Conservation (phyloP, 1,140 invertebrate species). For the Plectrocnemia conspersa region DNA sequence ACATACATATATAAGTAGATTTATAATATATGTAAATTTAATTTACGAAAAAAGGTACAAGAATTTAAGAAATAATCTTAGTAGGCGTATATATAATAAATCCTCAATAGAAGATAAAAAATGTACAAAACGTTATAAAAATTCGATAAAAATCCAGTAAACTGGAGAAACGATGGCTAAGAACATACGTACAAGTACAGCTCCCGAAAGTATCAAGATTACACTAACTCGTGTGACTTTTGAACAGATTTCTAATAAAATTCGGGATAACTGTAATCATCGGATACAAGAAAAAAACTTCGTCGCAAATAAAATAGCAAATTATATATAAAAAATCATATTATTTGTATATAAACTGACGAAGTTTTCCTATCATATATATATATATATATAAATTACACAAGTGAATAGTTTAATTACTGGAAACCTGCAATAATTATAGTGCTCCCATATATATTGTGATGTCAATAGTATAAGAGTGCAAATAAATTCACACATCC, state of each 20-base stretch:
- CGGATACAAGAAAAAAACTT: no score
- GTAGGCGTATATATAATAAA: constrained; percentile 25
- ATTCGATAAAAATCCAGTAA: constrained; percentile 33
- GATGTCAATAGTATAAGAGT: constrained; percentile 20
- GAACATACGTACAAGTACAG: no score
- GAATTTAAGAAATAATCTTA: constrained; percentile 29
- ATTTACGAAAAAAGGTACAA: constrained; percentile 30
- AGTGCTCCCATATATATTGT: constrained; percentile 25
- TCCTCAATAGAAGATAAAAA: constrained; percentile 35
- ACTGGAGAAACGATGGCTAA: constrained; percentile 34
- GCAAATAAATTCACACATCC: constrained; percentile 31
- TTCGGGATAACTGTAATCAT: no score
- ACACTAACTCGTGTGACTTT: no score
- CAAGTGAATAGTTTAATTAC: constrained; percentile 24
- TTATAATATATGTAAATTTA: no score
- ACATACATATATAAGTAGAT: no score
- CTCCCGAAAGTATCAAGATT: no score
- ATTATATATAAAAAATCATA: no score
- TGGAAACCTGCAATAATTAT: constrained; percentile 30
- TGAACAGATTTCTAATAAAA: no score
- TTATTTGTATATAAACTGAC: no score
- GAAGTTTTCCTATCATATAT: no score
- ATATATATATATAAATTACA: constrained; percentile 17
- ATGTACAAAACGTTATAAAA: constrained; percentile 35
- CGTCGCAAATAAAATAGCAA: no score